Evolutionary conservation across 1,140 invertebrate species (phyloP).

Genomic region (Drosophila kikkawai): DNA sequence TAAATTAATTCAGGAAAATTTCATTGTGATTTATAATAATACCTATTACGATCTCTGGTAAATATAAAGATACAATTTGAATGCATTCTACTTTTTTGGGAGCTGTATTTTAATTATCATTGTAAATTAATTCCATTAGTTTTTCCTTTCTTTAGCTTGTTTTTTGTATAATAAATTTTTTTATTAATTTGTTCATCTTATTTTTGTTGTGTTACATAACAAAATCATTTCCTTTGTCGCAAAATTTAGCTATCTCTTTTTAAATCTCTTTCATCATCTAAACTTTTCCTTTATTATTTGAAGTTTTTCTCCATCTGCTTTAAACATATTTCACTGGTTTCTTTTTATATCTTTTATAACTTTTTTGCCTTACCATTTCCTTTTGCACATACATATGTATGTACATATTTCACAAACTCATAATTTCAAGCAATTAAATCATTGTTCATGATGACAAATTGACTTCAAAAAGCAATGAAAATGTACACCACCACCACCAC

Average conservation of each 20-base stretch:
- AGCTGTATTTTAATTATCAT: too few species aligned
- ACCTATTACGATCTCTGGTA: not conserved
- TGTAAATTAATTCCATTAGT: not conserved
- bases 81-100: not conserved
- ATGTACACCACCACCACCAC: slow-evolving; percentile 10
- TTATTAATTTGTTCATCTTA: not conserved
- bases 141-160: not conserved
- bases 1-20: not conserved
- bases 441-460: slow-evolving; percentile 67
- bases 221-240: not conserved
- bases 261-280: not conserved
- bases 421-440: slow-evolving; percentile 72
- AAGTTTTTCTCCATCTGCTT: not conserved
- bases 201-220: not conserved
- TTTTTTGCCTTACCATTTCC: slow-evolving; percentile 18
- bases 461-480: slow-evolving; percentile 48
- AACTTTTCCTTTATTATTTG: slow-evolving; percentile 10
- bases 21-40: not conserved
- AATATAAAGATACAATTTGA: not conserved
- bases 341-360: not conserved
- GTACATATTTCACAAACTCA: slow-evolving; percentile 57
- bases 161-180: not conserved
- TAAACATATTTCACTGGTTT: slow-evolving; percentile 1
- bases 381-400: slow-evolving; percentile 21
- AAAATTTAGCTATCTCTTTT: not conserved